Percentiles rank a stretch among this genome's conserved stretches.
Conservation (phyloP, 2,888 invertebrate species). For the Scaptomyza reducta region DNA sequence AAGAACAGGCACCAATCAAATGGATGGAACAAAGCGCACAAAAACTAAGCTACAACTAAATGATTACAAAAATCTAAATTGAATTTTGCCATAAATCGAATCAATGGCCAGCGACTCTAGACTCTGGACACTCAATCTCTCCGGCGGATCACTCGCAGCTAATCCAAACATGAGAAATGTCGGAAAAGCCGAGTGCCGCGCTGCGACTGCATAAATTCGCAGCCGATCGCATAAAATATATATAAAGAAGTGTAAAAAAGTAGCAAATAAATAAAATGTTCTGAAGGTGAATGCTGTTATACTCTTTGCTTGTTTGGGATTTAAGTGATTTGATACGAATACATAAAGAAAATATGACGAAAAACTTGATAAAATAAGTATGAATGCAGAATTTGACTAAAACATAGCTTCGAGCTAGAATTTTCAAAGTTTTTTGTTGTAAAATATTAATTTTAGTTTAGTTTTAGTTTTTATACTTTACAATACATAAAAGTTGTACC, state of each 20-base stretch:
- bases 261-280: slow-evolving; percentile 36
- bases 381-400: too few relatives aligned
- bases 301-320: slow-evolving; percentile 9
- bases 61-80: slow-evolving; percentile 79
- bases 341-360: neutral
- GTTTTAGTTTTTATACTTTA: too few relatives aligned
- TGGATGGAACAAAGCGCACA: slow-evolving; percentile 17
- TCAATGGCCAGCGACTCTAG: slow-evolving; percentile 45
- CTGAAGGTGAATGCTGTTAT: neutral
- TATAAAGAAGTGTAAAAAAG: neutral
- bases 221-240: slow-evolving; percentile 55
- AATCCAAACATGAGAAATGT: slow-evolving; percentile 66
- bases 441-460: too few relatives aligned
- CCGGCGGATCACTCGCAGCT: slow-evolving; percentile 50
- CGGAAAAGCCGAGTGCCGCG: slow-evolving; percentile 54
- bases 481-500: too few relatives aligned
- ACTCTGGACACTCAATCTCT: slow-evolving; percentile 1
- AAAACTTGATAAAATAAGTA: neutral
- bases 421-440: too few relatives aligned
- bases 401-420: too few relatives aligned
- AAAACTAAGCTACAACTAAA: slow-evolving; percentile 66
- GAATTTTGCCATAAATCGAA: slow-evolving; percentile 80
- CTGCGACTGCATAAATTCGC: slow-evolving; percentile 63
- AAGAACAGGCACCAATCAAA: slow-evolving; percentile 48
- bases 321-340: too few relatives aligned